Evolutionary conservation across 2,113 vertebrate genomes (phyloP), one percentile per base, ranked within the genome.

Genomic region (Malaclemys terrapin): DNA sequence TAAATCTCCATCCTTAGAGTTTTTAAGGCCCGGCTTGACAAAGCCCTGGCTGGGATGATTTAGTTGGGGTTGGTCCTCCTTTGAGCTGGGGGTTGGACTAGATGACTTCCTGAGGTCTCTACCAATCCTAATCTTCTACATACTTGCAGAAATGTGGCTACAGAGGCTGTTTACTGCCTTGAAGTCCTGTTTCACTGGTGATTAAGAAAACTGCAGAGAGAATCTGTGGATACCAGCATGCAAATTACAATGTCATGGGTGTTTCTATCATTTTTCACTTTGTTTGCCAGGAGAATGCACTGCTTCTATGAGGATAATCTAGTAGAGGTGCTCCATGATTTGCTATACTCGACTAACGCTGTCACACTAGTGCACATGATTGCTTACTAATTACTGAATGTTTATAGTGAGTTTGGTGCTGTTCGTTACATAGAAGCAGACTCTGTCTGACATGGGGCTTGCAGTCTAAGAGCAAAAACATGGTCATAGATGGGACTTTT

Each of bases 371-470:
- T 22, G 10, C 72, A 82, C 17, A 29, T 85, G 49, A 76, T 84
- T 83, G 89, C 86, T 96, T 96, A 88, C 82, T 82, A 83, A 45
- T 78, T 79, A 84, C 72, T 56, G 87, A 82, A 6, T 82, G 93
- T 45, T 22, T 38, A 79, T 84, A 89, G 56, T 87, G 22, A 25
- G 22, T 45, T 45, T 5, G 72, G 10, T 75, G 19, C n/a, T 94
- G 0, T 47, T 62, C 29, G n/a, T 8, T 69, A n/a, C 31, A 69
- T n/a, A 69, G 35, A 35, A 69, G 45, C 82, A 85, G 62, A 13
- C 82, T 80, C 84, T 95, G 94, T 95, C 72, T 89, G 90, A 95
- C 95, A 95, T 10, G 24, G 83, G 89, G 83, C 89, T 89, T 89
- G 50, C 87, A 84, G 27, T 4, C 87, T 86, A 13, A 95, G 93